Evolutionary conservation across 2,797 vertebrate species (phyloP), one percentile per base, ranked within the genome.

Genomic region (Bovichtus diacanthus): DNA sequence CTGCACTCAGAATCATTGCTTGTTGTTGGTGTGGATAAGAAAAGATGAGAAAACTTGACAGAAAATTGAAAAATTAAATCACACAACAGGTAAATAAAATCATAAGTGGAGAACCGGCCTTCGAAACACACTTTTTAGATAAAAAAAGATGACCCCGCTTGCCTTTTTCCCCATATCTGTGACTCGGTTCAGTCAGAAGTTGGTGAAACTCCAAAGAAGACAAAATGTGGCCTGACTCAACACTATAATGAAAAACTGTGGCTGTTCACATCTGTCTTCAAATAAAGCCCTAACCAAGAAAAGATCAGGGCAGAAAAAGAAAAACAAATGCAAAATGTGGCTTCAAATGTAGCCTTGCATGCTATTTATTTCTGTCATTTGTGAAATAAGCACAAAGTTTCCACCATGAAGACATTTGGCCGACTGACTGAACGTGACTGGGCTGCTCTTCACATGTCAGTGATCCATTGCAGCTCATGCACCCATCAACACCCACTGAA

Each of bases 201-300:
- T 44, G 44, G 73, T 2, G 19, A 81, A 43, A 78, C 81, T 87
- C 78, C 72, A 68, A 65, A 82, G 77, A 74, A 66, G 74, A 67
- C 63, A 2, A 74, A 87, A 87, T 85, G 69, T 87, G 87, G 83
- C 81, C 82, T 3, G 58, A 83, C 82, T 88, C 88, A 85, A 85
- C 75, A 74, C 58, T 41, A 3, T 82, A 84, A 88, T 90, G 87
- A 90, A 90, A 89, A 87, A 83, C 79, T 63, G 77, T 63, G 76
- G 82, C 70, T 83, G 82, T 84, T 86, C 77, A 89, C 90, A 92
- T 91, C 91, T 91, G 91, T 82, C 84, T 89, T 85, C 53, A 78
- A 59, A 90, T 34, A 78, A 6, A 41, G 67, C 66, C 36, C 62
- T 34, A 62, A 73, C 70, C 74, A 31, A 76, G 74, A 67, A 74